Evolutionary conservation across 2,797 vertebrate species (phyloP).

Genomic region (Cygnus olor): DNA sequence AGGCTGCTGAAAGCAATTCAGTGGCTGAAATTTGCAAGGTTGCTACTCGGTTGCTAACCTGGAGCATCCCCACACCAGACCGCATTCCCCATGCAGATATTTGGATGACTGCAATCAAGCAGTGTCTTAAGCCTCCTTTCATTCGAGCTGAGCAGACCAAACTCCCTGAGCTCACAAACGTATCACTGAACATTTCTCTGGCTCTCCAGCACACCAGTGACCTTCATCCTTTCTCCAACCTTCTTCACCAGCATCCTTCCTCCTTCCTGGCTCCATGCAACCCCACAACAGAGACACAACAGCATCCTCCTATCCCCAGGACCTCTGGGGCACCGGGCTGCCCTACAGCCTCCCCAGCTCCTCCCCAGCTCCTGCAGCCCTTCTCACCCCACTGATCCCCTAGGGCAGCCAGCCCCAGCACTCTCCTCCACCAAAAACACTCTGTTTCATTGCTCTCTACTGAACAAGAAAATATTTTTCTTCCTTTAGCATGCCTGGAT

Average conservation of each 20-base stretch:
- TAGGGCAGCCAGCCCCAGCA: neutral
- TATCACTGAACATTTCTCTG: rapidly evolving
- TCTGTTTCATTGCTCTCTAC: neutral
- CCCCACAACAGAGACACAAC: neutral
- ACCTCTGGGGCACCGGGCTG: neutral
- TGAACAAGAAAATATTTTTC: neutral
- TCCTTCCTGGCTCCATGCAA: neutral
- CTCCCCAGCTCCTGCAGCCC: neutral
- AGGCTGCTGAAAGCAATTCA: neutral
- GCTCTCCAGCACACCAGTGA: neutral
- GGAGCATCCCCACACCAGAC: neutral
- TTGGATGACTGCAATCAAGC: neutral
- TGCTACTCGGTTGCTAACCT: neutral
- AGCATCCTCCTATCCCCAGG: neutral
- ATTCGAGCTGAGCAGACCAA: neutral
- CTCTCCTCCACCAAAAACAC: neutral
- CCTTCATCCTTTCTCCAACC: neutral
- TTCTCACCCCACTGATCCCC: neutral
- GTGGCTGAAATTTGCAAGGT: neutral
- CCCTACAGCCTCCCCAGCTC: neutral
- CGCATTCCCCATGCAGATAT: neutral
- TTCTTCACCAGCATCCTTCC: neutral
- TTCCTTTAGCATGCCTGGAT: neutral
- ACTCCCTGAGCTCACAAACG: rapidly evolving
- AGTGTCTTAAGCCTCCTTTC: neutral